Conservation (phyloP, 2,113 vertebrate species). For the Charadrius vociferus region DNA sequence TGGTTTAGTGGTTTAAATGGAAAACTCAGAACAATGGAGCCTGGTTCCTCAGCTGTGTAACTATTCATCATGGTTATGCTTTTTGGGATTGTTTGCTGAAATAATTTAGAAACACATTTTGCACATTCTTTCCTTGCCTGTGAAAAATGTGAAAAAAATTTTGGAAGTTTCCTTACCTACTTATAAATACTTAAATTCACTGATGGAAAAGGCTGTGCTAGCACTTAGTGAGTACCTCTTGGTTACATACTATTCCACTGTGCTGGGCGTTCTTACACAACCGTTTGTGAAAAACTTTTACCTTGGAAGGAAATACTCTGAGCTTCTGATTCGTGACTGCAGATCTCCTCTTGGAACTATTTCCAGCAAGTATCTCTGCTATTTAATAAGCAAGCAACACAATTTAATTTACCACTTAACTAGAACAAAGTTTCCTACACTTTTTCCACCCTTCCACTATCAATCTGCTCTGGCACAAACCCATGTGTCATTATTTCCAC, state of each 20-base stretch:
- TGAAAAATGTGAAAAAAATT: background rate
- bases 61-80: background rate
- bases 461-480: background rate
- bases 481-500: background rate
- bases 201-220: background rate
- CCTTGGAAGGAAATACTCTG: background rate
- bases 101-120: background rate
- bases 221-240: background rate
- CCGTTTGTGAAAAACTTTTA: background rate
- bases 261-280: background rate
- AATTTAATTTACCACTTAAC: background rate
- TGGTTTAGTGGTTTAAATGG: background rate
- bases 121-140: background rate
- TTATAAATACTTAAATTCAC: background rate
- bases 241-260: background rate
- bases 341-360: background rate
- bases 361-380: background rate
- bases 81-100: background rate
- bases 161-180: background rate
- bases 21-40: background rate
- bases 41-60: background rate
- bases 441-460: conserved; percentile 10
- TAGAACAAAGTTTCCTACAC: background rate
- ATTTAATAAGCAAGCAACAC: background rate
- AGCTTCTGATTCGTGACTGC: background rate